phyloP scores from a whole-genome alignment of 2,113 vertebrate species.

The Eolophus roseicapilla region DNA sequence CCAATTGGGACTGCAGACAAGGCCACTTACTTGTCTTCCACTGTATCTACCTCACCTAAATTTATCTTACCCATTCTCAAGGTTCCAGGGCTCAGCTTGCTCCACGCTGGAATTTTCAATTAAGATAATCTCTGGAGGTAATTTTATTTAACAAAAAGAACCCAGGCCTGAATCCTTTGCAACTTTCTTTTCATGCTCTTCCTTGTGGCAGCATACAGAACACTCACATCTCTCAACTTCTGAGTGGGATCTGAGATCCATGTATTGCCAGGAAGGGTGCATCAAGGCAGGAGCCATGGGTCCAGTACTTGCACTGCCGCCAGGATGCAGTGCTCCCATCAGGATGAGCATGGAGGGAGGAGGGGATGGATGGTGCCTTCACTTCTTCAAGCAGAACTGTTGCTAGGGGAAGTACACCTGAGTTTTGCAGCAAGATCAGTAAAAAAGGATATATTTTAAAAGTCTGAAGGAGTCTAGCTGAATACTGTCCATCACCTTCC shows the following conservation, averaged over 20 bases:
- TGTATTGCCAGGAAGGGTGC: background rate
- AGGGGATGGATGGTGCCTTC: background rate
- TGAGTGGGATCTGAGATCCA: background rate
- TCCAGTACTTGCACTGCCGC: fast-evolving
- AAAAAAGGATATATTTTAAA: fast-evolving
- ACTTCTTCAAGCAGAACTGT: background rate
- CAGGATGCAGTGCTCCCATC: fast-evolving
- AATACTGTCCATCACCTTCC: background rate
- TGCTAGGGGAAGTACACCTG: fast-evolving
- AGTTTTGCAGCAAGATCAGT: background rate
- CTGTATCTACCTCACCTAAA: too few relatives aligned
- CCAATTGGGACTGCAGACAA: background rate
- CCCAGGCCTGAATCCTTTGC: background rate
- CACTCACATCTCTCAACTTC: background rate
- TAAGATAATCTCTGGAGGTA: background rate
- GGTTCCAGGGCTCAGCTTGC: background rate
- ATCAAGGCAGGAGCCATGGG: background rate
- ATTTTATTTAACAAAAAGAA: background rate
- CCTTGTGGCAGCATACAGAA: background rate
- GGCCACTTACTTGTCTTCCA: background rate
- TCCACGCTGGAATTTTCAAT: fast-evolving
- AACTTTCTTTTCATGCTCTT: background rate
- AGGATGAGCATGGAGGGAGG: background rate
- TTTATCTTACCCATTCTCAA: fast-evolving
- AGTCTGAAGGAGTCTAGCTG: background rate